Percentiles rank a stretch among this genome's conserved stretches.
Conservation (phyloP, 1,140 invertebrate species). For the Oppia nitens region DNA sequence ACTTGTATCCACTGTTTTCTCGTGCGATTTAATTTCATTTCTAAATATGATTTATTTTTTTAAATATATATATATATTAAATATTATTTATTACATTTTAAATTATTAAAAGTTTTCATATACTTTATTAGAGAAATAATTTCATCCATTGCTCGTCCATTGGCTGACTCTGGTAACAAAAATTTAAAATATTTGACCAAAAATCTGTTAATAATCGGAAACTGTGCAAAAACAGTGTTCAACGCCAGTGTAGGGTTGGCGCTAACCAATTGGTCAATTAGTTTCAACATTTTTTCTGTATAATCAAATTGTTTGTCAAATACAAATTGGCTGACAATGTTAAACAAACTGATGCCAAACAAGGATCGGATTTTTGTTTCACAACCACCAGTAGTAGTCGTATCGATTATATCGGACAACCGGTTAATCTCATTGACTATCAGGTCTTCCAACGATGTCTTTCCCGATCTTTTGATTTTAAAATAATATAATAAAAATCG, state of each 20-base stretch:
- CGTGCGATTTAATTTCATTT: too few relatives aligned
- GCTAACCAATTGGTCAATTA: neutral
- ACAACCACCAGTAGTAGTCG: neutral
- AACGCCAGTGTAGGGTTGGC: neutral
- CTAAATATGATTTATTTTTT: too few relatives aligned
- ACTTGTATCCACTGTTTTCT: too few relatives aligned
- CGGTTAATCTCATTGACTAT: slow-evolving; percentile 40
- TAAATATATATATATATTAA: too few relatives aligned
- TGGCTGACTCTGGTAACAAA: too few relatives aligned
- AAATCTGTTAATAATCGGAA: neutral
- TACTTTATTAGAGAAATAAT: too few relatives aligned
- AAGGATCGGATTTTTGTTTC: neutral
- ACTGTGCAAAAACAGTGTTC: neutral
- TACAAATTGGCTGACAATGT: slow-evolving; percentile 18
- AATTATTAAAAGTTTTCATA: too few relatives aligned
- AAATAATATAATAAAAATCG: slow-evolving; percentile 51
- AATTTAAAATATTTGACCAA: neutral
- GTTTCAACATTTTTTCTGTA: neutral
- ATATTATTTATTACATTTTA: too few relatives aligned
- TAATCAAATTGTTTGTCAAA: slow-evolving; percentile 20
- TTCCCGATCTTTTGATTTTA: slow-evolving; percentile 53
- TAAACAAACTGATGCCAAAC: slow-evolving; percentile 10
- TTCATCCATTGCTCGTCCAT: too few relatives aligned
- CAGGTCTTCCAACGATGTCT: slow-evolving; percentile 47
- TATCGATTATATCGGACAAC: neutral